These are phyloP conservation scores for Aphelenchoides bicaudatus DNA, from an alignment of 2,888 invertebrate genomes.

Conservation along the genomic window DNA sequence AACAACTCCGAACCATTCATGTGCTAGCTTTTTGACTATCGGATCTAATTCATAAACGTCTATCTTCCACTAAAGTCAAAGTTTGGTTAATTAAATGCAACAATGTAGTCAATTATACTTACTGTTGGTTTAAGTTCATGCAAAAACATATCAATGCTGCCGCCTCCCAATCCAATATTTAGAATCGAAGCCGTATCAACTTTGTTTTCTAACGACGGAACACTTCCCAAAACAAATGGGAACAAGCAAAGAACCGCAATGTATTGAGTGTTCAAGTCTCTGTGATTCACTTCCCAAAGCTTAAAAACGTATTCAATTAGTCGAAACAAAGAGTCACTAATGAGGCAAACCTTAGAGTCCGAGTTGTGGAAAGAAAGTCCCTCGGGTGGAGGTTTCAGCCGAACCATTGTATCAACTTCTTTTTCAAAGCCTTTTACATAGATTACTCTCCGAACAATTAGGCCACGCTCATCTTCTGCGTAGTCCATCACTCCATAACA, in stretches of 20 bases:
- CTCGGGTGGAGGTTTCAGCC: slow-evolving; percentile 35
- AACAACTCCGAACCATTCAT: slow-evolving; percentile 49
- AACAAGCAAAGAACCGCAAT: slow-evolving; percentile 24
- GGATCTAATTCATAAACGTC: slow-evolving; percentile 49
- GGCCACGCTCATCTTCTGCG: slow-evolving; percentile 4
- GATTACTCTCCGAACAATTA: slow-evolving; percentile 37
- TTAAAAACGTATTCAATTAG: too few relatives aligned
- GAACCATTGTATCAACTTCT: slow-evolving; percentile 41
- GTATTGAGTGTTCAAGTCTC: slow-evolving; percentile 26
- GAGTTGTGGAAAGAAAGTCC: slow-evolving; percentile 25
- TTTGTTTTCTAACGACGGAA: neutral
- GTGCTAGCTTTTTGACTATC: slow-evolving; percentile 41
- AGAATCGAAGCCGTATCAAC: slow-evolving; percentile 22
- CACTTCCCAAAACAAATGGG: slow-evolving; percentile 31
- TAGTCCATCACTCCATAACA: slow-evolving; percentile 20
- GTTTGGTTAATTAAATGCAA: neutral
- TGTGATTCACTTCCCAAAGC: slow-evolving; percentile 30
- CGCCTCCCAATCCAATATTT: slow-evolving; percentile 50
- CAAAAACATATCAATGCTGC: slow-evolving; percentile 51
- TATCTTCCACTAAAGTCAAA: slow-evolving; percentile 42
- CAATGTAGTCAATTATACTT: neutral
- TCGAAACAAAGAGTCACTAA: too few relatives aligned
- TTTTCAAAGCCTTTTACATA: slow-evolving; percentile 40
- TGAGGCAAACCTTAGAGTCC: slow-evolving; percentile 26
- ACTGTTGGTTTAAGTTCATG: slow-evolving; percentile 42